Base-by-base conservation (phyloP, 2,797 vertebrate species). In the Amphiprion clarkii region DNA sequence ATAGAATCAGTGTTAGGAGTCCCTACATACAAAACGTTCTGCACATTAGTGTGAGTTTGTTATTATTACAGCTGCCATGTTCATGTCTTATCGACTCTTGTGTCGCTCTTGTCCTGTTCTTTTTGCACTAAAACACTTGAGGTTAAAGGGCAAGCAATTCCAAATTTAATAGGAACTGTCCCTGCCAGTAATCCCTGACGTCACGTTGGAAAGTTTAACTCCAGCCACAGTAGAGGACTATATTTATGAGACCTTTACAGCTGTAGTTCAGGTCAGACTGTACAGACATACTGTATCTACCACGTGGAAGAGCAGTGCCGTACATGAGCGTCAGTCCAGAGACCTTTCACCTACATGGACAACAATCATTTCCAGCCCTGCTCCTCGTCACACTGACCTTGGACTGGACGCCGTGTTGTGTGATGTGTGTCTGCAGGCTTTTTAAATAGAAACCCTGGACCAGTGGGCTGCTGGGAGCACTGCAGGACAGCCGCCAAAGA, bases 291-390 rank as follows among this genome's bases (percentile, higher is more conserved):
- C 39, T 60, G 48, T 44, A n/a, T 39, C 8, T 40, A 19, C 36
- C 29, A 61, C 10, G 6, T 48, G 40, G n/a, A 19, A 21, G 67
- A 64, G 23, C 3, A 70, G 71, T 49, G 40, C 13, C 7, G 11
- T 25, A 44, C 33, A 52, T 49, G 21, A 65, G 40, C 65, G 59
- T 71, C 36, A n/a, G 52, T 55, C 19, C 76, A 71, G 14, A 78
- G 36, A 84, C 79, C 87, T 88, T 86, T 89, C 72, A 83, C 87
- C 79, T 75, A 88, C 76, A 85, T 82, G 53, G 59, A 62, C n/a
- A 51, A 55, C 65, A 56, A 72, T 78, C 73, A 49, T 19, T 23
- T 49, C 48, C 57, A 1, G 36, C 63, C 68, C 57, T 54, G 53
- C 61, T 77, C 64, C 73, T 71, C 71, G 81, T 59, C 75, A 81